Evolutionary conservation across 2,797 vertebrate species (phyloP), one percentile per base, ranked within the genome.

Genomic region (Todus mexicanus): DNA sequence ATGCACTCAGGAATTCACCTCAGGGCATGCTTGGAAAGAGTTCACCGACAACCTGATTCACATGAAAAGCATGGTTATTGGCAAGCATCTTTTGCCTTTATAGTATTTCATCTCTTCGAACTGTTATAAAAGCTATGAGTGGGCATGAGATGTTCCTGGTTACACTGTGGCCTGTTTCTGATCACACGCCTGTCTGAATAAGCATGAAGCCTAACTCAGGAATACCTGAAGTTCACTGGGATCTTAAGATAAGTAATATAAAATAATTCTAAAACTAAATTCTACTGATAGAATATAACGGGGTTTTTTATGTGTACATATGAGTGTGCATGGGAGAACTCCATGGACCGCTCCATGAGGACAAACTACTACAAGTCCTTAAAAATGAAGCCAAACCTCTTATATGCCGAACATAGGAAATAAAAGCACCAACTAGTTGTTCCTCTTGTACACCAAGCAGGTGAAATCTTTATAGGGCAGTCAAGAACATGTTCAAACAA

Each of bases 221-320:
- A 73, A 84, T 33, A 54, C 31, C 60, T 51, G 31, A 51, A 31
- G 18, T 69, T 48, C 31, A 45, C 18, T 29, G n/a, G 3, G 7
- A 57, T 54, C 72, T 84, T 78, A 29, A 90, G 47, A 76, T 43
- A 81, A 74, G 15, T 17, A 65, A 59, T 31, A 65, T 1, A 47
- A 89, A 91, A 57, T 40, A 83, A 80, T 53, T 38, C 8, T 31
- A 47, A 79, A 90, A 85, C 40, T 48, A 71, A 88, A 71, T 61
- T 61, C 37, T 57, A 74, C 16, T 43, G 56, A 68, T 19, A 80
- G n/a, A n/a, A n/a, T n/a, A n/a, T n/a, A n/a, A n/a, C 3, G 29
- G 2, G 20, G 2, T 0, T 10, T 35, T 71, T 60, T 14, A 23
- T 10, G 12, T 37, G 23, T 27, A 14, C n/a, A n/a, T 47, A 7